Evolutionary conservation across 2,797 vertebrate species (phyloP), one percentile per base, ranked within the genome.

Genomic region (Centropyge bicolor): DNA sequence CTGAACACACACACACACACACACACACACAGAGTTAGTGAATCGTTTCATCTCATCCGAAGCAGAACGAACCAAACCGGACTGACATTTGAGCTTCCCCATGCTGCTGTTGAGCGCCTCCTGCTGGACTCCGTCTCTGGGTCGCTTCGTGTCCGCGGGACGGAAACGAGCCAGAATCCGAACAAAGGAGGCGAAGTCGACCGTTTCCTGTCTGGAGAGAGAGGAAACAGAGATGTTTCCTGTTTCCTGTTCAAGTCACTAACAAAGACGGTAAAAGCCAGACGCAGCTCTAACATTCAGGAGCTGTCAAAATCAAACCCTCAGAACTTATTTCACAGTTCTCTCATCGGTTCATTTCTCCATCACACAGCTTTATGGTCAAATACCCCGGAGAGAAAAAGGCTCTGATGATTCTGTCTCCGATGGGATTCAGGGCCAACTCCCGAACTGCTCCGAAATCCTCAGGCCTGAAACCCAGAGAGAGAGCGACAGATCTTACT

Each of bases 141-240:
- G 49, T 14, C 75, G 59, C 16, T 76, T 64, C 2, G 86, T 80
- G 63, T 94, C 92, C 0, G 82, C 22, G 0, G 96, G 96, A 31
- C 95, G 94, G 85, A 97, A 97, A 81, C 94, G 95, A 64, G 96
- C 96, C 81, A 97, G 89, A 76, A 96, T 86, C 27, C 87, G 88
- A 35, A 94, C 94, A 36, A 97, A 97, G 19, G 93, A 89, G 19
- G 90, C 54, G 64, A 97, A 97, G 62, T 97, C 94, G 38, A 96
- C 51, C 0, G 31, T 82, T 75, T 96, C 93, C 69, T 80, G 84
- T 78, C 96, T 97, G 68, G 24, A 63, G 49, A 83, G 36, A 35
- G 62, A 74, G 24, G 5, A 71, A 17, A 56, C 8, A 3, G 24
- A 40, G 13, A n/a, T 5, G 13, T 20, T 70, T 74, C n/a, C n/a